phyloP scores from a whole-genome alignment of 2,888 invertebrate genomes.

The Norana najaformis region DNA sequence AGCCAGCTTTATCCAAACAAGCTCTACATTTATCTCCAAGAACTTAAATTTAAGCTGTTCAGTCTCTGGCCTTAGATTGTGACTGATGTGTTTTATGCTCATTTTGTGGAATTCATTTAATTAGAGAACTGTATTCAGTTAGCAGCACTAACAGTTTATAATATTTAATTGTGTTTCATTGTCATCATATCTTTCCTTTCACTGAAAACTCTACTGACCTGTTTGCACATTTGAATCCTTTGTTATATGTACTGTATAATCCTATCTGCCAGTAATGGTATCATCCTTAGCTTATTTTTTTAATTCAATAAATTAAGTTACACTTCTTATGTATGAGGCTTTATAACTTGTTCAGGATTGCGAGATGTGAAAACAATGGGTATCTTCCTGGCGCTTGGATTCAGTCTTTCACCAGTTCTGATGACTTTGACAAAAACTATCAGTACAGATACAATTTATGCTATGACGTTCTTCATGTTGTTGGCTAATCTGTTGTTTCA shows the following conservation, averaged over 20 bases:
- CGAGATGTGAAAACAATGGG: slow-evolving; percentile 76
- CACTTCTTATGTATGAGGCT: background rate
- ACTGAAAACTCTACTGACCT: background rate
- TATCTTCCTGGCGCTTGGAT: slow-evolving; percentile 83
- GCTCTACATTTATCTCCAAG: background rate
- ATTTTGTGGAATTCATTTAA: background rate
- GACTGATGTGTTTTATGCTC: background rate
- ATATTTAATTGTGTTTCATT: background rate
- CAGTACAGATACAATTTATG: slow-evolving; percentile 95
- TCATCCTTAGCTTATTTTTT: background rate
- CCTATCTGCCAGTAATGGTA: background rate
- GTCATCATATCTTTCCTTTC: background rate
- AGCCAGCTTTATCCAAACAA: background rate
- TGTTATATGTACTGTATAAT: background rate
- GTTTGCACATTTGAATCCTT: background rate
- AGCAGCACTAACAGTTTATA: background rate
- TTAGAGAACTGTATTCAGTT: background rate
- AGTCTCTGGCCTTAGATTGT: background rate
- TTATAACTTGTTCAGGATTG: slow-evolving; percentile 27
- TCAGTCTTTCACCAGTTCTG: slow-evolving; percentile 84
- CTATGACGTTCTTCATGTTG: slow-evolving; percentile 86
- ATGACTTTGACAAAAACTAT: slow-evolving; percentile 94
- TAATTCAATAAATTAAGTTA: background rate
- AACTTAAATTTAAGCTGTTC: background rate
- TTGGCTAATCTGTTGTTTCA: slow-evolving; percentile 85